Conservation (phyloP, 2,113 vertebrate species). For the Tetraodon nigroviridis region DNA sequence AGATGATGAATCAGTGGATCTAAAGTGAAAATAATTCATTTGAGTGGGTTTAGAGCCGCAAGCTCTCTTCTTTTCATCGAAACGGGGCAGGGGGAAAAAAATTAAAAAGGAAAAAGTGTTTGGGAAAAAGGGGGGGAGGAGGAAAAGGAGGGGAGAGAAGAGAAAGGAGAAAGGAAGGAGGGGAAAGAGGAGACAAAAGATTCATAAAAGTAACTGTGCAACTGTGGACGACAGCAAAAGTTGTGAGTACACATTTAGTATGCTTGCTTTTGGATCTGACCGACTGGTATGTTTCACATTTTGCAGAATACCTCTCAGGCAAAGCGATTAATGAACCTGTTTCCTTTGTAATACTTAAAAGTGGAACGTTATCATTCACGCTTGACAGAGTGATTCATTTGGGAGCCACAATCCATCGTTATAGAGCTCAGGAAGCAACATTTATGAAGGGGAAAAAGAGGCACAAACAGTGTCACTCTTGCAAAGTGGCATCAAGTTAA, state of each 20-base stretch:
- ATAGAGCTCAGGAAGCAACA: constrained; percentile 9
- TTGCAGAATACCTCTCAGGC: not conserved
- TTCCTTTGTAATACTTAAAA: constrained; percentile 6
- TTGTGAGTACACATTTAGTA: constrained; percentile 65
- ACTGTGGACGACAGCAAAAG: constrained; percentile 61
- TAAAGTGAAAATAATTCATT: no score
- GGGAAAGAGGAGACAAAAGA: constrained; percentile 63
- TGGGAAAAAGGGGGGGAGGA: constrained; percentile 33
- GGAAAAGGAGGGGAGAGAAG: constrained; percentile 31
- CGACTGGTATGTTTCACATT: constrained; percentile 20
- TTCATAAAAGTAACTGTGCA: constrained; percentile 64
- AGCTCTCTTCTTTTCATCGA: constrained; percentile 1
- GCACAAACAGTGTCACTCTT: constrained; percentile 11
- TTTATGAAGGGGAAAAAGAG: not conserved
- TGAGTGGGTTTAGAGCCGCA: not conserved
- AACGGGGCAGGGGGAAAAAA: constrained; percentile 12
- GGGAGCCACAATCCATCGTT: not conserved
- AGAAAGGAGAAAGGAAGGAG: constrained; percentile 47
- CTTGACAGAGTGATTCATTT: constrained; percentile 2
- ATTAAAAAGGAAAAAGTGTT: constrained; percentile 32
- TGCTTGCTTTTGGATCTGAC: constrained; percentile 28
- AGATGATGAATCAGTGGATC: not conserved
- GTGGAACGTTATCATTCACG: not conserved
- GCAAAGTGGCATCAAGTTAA: constrained; percentile 15
- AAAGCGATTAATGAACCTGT: not conserved